Percentiles rank a stretch among this genome's conserved stretches.
These are phyloP conservation scores for Podarcis raffonei DNA, from an alignment of 2,113 vertebrate species.

Conservation along the genomic window DNA sequence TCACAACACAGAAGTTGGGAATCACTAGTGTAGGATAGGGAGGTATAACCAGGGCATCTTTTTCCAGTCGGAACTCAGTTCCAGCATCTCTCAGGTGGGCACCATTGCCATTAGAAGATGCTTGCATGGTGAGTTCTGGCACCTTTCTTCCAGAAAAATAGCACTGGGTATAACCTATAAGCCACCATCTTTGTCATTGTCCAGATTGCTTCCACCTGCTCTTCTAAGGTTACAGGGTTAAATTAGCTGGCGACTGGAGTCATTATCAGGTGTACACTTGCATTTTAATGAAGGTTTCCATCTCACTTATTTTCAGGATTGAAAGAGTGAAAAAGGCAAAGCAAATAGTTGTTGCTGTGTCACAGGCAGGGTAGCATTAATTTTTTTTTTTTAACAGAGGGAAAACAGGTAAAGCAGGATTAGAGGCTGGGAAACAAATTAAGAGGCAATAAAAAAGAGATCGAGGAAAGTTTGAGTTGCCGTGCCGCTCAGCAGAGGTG, in stretches of 20 bases:
- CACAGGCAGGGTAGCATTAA: not conserved
- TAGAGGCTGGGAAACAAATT: constrained; percentile 19
- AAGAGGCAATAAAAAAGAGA: constrained; percentile 12
- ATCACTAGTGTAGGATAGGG: not conserved
- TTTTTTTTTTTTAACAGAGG: not conserved
- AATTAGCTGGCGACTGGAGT: not conserved
- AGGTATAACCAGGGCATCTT: not conserved
- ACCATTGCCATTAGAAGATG: no score
- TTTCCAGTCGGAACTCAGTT: no score
- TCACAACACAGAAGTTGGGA: not conserved
- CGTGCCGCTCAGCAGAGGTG: constrained; percentile 35
- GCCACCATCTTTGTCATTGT: not conserved
- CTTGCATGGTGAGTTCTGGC: no score
- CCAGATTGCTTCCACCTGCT: not conserved
- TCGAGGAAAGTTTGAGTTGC: constrained; percentile 24
- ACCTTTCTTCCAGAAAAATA: no score
- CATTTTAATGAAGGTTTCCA: not conserved
- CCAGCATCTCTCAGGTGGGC: no score
- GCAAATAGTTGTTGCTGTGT: not conserved
- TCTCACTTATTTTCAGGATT: not conserved
- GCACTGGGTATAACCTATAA: not conserved
- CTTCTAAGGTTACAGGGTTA: not conserved
- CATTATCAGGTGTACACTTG: not conserved
- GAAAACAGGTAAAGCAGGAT: not conserved
- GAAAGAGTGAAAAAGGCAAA: not conserved